Conservation (phyloP, 2,888 invertebrate species). For the Ptilodon capucinus region DNA sequence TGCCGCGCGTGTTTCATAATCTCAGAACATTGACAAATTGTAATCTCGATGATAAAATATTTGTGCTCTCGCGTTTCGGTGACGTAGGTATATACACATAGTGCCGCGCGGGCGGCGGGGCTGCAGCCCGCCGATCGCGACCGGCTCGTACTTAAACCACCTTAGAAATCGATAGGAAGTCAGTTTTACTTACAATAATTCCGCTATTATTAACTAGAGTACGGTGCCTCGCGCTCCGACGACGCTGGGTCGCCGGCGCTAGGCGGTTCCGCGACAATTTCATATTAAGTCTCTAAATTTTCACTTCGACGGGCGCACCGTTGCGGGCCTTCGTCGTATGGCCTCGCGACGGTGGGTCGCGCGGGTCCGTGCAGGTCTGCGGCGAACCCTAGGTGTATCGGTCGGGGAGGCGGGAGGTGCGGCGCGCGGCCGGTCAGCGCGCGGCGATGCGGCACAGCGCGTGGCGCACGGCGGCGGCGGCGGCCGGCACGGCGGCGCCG, state of each 20-base stretch:
- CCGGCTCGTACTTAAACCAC: conserved; percentile 55
- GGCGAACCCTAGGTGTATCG: conserved; percentile 27
- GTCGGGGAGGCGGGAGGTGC: conserved; percentile 22
- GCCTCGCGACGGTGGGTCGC: background rate
- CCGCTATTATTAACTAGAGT: conserved; percentile 72
- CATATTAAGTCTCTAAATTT: conserved; percentile 69
- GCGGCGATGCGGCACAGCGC: conserved; percentile 69
- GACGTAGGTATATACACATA: conserved; percentile 35
- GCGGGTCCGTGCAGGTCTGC: conserved; percentile 7
- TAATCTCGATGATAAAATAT: conserved; percentile 61
- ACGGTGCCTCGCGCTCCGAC: conserved; percentile 43
- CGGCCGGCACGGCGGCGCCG: conserved; percentile 77
- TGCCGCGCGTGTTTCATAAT: conserved; percentile 57
- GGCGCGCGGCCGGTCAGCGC: conserved; percentile 56
- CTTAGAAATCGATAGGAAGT: conserved; percentile 80
- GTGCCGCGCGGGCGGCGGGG: conserved; percentile 31
- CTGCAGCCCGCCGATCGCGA: conserved; percentile 32
- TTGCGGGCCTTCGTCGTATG: conserved; percentile 25
- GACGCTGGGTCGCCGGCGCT: conserved; percentile 32
- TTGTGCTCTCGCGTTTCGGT: conserved; percentile 47
- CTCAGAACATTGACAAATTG: conserved; percentile 63
- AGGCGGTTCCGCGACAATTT: conserved; percentile 56
- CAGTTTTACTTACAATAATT: conserved; percentile 78
- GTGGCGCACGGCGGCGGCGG: conserved; percentile 67
- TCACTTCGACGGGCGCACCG: conserved; percentile 46